Evolutionary conservation across 2,113 vertebrate genomes (phyloP), one percentile per base, ranked within the genome.

Genomic region (Albula glossodonta): DNA sequence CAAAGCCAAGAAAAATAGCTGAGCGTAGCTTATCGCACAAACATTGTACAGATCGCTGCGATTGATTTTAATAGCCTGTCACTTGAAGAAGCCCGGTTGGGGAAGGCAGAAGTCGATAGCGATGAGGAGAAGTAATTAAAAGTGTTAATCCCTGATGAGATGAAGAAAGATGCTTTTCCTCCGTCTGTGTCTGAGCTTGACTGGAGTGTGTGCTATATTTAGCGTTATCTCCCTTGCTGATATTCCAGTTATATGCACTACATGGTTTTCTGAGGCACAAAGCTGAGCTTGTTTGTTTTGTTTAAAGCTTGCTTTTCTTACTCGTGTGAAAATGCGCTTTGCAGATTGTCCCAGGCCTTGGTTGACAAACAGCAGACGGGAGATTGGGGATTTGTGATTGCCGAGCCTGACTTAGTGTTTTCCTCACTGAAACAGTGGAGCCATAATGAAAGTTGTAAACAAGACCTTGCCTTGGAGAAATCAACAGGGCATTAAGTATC

Each of bases 41-140:
- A 89, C 88, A 83, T 85, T 86, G 86, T 88, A 86, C 87, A 93
- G 90, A 92, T 90, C 82, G 19, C 87, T 22, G 90, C 89, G 52
- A 85, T 25, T 90, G 92, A 92, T 92, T 90, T 88, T 87, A 89
- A 88, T 89, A 81, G 88, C 90, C 82, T 88, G 89, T 87, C 86
- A 91, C 56, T 92, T 2, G 90, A 92, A 88, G 91, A 91, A 90
- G 81, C 84, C 87, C 86, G 78, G 88, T 89, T 87, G 60, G 15
- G 87, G 87, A 51, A 87, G 91, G 89, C 91, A 92, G 90, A 93
- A 88, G 91, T 91, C 51, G 85, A 88, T 88, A 88, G 90, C 88
- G 51, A 79, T 87, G 90, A 92, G 90, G 89, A 89, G 91, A 92
- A 90, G 87, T 94, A 93, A 90, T 94, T 93, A 93, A 91, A 93